Conservation (phyloP, 2,888 invertebrate species). For the Herminia tarsipennalis region DNA sequence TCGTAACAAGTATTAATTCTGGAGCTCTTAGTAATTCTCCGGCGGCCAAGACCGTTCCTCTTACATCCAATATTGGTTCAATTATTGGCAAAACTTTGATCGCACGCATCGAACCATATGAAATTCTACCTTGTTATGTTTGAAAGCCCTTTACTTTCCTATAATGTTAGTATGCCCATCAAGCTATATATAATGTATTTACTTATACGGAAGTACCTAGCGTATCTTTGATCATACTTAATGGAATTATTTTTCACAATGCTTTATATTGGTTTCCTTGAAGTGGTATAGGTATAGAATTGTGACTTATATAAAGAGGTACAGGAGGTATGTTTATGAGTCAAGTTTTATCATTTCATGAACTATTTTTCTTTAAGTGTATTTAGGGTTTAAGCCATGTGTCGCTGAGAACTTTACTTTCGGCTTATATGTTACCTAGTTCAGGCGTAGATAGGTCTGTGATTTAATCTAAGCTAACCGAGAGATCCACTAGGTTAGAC, state of each 20-base stretch:
- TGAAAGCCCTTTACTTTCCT: slow-evolving; percentile 13
- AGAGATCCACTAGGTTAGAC: no score
- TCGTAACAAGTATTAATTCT: neutral
- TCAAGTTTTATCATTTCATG: no score
- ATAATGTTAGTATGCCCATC: slow-evolving; percentile 16
- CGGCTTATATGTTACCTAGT: no score
- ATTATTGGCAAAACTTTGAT: slow-evolving; percentile 38
- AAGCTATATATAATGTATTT: slow-evolving; percentile 15
- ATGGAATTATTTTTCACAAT: slow-evolving; percentile 23
- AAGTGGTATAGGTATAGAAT: neutral
- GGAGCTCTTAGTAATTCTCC: slow-evolving; percentile 7
- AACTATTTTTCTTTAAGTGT: no score
- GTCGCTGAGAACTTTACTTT: no score
- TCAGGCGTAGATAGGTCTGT: no score
- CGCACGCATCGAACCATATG: slow-evolving; percentile 22
- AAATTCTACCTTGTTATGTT: slow-evolving; percentile 27
- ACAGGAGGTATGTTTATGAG: no score
- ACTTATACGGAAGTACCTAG: no score
- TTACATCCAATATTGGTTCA: slow-evolving; percentile 14
- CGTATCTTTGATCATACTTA: slow-evolving; percentile 29
- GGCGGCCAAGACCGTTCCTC: neutral
- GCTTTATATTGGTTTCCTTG: neutral
- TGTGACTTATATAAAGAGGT: no score
- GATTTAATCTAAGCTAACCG: no score
- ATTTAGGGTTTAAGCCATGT: no score